phyloP scores from a whole-genome alignment of 2,113 vertebrate species.

The Tragelaphus buxtoni region DNA sequence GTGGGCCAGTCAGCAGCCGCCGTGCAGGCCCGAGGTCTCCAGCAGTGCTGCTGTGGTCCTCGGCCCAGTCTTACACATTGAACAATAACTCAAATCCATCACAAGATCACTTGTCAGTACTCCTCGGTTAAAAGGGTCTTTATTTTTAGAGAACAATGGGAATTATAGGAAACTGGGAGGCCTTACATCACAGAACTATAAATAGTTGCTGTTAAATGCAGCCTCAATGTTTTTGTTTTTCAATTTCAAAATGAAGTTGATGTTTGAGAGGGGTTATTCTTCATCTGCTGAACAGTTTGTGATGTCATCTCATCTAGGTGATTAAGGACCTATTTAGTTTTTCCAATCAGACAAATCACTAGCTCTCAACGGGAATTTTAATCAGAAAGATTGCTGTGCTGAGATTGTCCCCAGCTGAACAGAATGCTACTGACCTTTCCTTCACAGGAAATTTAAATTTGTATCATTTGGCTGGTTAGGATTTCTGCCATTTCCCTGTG shows the following conservation, averaged over 20 bases:
- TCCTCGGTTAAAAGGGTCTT: conserved; percentile 47
- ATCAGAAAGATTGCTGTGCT: conserved; percentile 3
- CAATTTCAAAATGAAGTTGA: conserved; percentile 41
- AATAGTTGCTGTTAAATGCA: conserved; percentile 47
- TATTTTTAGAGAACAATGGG: conserved; percentile 69
- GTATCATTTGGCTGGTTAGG: conserved; percentile 52
- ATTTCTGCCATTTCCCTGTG: conserved; percentile 44
- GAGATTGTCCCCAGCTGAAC: conserved; percentile 20
- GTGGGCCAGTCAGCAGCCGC: not conserved
- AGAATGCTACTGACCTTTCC: conserved; percentile 48
- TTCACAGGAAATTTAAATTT: conserved; percentile 61
- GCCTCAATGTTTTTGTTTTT: conserved; percentile 43
- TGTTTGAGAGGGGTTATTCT: conserved; percentile 45
- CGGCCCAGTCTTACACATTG: not conserved
- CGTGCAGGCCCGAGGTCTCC: not conserved
- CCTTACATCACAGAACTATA: conserved; percentile 61
- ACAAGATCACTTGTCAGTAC: conserved; percentile 52
- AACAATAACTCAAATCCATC: conserved; percentile 42
- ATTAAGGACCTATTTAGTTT: conserved; percentile 69
- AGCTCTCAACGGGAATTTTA: conserved; percentile 55
- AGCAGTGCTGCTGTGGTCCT: too few species aligned
- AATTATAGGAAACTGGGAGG: conserved; percentile 61
- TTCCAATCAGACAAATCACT: conserved; percentile 60
- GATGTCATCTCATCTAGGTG: conserved; percentile 45
- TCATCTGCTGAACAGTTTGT: conserved; percentile 50